Evolutionary conservation across 2,113 vertebrate species (phyloP), one percentile per base, ranked within the genome.

Genomic region (Clarias gariepinus): DNA sequence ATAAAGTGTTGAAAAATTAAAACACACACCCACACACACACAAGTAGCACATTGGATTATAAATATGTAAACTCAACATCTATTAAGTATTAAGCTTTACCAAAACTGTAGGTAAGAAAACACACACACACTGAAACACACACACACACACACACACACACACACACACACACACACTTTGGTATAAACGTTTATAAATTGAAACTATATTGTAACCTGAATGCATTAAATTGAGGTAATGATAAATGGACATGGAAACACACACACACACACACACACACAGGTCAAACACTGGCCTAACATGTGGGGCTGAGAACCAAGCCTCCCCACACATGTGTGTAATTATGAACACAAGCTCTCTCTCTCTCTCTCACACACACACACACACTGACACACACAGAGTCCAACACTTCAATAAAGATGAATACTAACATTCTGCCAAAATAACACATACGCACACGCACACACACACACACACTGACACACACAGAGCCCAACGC

Each of bases 271-370:
- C 76, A 73, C 84, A 57, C 74, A 52, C 74, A 28, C 57, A 87
- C n/a, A 84, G 81, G 66, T 81, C 85, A 89, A 53, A 76, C 74
- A 73, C 73, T 86, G 66, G 85, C 76, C 82, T 76, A 79, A 84
- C 78, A 85, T 81, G 61, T 89, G 85, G 83, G 74, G 73, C 25
- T 86, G 60, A 64, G 83, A 74, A 80, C 25, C 83, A 47, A 64
- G 19, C 73, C 28, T 58, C 77, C 18, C 21, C 55, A 78, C 71
- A 76, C 28, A 79, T 79, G 77, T 58, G 77, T 58, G 55, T 57
- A 79, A 79, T 79, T 79, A 79, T 79, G 53, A 79, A 77, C 82
- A 78, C 63, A 60, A 33, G 60, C n/a, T n/a, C n/a, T n/a, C n/a
- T n/a, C n/a, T n/a, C 69, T 81, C 47, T n/a, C n/a, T n/a, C n/a